Conservation (phyloP, 2,113 vertebrate genomes). For the Ivindomyrus marchei region DNA sequence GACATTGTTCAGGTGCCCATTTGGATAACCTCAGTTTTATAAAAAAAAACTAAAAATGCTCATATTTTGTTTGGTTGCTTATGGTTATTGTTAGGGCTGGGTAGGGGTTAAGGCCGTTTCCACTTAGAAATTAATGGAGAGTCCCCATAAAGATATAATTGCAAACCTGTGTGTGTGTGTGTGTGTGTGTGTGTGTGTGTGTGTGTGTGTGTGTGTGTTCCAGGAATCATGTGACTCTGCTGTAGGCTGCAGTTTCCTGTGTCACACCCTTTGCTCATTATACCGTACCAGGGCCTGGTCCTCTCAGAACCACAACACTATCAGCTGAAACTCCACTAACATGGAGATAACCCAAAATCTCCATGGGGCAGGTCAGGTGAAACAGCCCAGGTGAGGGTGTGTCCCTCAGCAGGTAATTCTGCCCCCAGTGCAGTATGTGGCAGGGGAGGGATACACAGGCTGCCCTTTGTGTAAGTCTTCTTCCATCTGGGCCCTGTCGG, state of each 20-base stretch:
- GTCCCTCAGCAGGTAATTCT: not conserved
- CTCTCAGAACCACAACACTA: slow-evolving; percentile 86
- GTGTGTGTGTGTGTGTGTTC: no score
- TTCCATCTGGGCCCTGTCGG: not conserved
- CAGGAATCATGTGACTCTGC: no score
- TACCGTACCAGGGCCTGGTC: slow-evolving; percentile 89
- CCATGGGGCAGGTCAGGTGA: not conserved
- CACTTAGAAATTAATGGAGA: no score
- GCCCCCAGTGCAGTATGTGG: not conserved
- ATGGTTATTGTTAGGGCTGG: no score
- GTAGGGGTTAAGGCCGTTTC: no score
- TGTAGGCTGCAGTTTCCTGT: slow-evolving; percentile 74
- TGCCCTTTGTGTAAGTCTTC: not conserved
- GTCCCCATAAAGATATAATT: no score
- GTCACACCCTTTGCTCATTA: slow-evolving; percentile 86
- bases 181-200: no score
- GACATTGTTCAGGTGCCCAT: no score
- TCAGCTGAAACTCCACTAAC: slow-evolving; percentile 80
- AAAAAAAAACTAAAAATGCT: no score
- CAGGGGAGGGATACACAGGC: not conserved
- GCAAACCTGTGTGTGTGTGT: no score
- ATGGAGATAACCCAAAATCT: slow-evolving; percentile 85
- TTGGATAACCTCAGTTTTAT: no score
- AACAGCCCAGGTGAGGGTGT: not conserved
- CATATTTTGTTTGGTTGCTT: no score